A percentile compares a stretch with the other conserved stretches of the same genome.
phyloP scores from a whole-genome alignment of 2,113 vertebrate genomes.

The Scortum barcoo region DNA sequence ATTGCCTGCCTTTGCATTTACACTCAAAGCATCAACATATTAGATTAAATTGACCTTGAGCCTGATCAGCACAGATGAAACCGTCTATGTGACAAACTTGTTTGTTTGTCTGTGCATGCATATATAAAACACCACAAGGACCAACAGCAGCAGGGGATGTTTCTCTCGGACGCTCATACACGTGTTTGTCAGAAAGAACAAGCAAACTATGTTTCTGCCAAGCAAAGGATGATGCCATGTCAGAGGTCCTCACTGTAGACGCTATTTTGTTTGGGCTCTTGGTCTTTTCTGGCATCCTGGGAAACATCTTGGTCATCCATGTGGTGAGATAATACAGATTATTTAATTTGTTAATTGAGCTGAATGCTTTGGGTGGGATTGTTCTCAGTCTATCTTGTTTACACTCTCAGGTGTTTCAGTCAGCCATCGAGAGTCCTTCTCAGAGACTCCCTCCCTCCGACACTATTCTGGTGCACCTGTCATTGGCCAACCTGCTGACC shows the following conservation, averaged over 20 bases:
- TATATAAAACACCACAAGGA: conserved; percentile 55
- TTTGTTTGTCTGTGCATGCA: conserved; percentile 9
- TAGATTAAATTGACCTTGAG: conserved; percentile 52
- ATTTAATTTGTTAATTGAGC: neutral
- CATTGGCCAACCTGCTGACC: conserved; percentile 85
- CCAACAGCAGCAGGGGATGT: neutral
- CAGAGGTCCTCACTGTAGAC: conserved; percentile 78
- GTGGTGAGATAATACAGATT: conserved; percentile 74
- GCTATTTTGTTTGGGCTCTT: conserved; percentile 84
- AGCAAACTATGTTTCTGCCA: neutral
- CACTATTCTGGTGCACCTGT: conserved; percentile 84
- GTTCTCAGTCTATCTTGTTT: conserved; percentile 18
- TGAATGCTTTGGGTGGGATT: neutral
- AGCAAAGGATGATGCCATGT: conserved; percentile 74
- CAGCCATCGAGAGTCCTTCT: conserved; percentile 66
- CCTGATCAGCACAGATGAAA: conserved; percentile 57
- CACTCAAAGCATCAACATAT: conserved; percentile 34
- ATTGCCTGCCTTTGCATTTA: conserved; percentile 29
- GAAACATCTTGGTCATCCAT: conserved; percentile 85
- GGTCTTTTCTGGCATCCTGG: conserved; percentile 85
- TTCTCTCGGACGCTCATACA: conserved; percentile 2
- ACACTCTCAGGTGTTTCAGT: conserved; percentile 79
- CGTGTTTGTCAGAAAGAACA: conserved; percentile 11
- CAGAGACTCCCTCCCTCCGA: conserved; percentile 79
- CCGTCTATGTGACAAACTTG: neutral